phyloP scores from a whole-genome alignment of 2,888 invertebrate species.

The Stegana nigrithorax region DNA sequence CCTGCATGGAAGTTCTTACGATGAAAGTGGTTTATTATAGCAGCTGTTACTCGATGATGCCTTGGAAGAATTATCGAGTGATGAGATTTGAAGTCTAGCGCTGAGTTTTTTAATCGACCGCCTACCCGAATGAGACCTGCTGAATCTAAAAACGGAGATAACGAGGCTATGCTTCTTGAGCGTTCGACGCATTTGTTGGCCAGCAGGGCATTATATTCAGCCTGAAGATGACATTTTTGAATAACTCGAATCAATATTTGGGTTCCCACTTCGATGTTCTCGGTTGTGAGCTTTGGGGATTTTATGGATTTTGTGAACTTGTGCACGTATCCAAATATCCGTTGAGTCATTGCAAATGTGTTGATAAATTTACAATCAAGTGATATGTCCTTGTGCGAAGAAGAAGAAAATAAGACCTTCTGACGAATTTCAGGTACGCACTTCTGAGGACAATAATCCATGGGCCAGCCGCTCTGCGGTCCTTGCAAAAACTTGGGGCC shows the following conservation, averaged over 20 bases:
- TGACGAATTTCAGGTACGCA: not conserved
- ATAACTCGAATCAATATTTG: not conserved
- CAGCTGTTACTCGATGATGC: not conserved
- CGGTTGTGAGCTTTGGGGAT: not conserved
- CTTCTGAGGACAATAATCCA: not conserved
- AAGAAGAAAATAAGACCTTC: not conserved
- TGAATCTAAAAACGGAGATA: not conserved
- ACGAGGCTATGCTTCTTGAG: not conserved
- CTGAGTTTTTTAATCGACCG: not conserved
- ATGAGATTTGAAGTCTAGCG: not conserved
- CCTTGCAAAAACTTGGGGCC: not conserved
- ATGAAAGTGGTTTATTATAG: not conserved
- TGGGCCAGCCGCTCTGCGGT: not conserved
- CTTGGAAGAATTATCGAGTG: not conserved
- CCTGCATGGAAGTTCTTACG: not conserved
- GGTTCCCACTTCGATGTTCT: not conserved
- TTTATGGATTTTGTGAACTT: not conserved
- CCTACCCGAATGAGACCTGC: not conserved
- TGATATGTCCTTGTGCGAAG: too few relatives aligned
- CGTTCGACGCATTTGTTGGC: not conserved
- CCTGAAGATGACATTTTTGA: not conserved
- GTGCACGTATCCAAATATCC: not conserved
- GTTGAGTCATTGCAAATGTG: not conserved
- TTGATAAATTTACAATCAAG: not conserved
- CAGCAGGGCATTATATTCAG: not conserved